phyloP scores from a whole-genome alignment of 2,888 invertebrate genomes.

The Aspidiotus destructor region DNA sequence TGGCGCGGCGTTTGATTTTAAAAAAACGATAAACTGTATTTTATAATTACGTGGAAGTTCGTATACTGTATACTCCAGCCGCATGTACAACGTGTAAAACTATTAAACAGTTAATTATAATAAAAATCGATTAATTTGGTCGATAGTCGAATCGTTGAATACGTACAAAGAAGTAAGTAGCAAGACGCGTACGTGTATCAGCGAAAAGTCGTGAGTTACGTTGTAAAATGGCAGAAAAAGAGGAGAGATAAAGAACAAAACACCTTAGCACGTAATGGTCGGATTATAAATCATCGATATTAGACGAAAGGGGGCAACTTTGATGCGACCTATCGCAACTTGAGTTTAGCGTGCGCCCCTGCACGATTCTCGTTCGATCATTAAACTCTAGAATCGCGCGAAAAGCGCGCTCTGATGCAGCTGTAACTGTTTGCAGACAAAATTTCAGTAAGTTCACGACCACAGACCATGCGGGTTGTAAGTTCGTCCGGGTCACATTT shows the following conservation, averaged over 20 bases:
- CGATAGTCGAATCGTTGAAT: conserved; percentile 2
- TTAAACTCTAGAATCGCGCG: not conserved
- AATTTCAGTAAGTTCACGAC: no score
- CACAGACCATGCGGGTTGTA: no score
- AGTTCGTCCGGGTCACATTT: no score
- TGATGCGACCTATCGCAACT: conserved; percentile 8
- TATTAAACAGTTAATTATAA: conserved; percentile 20
- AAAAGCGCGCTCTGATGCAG: no score
- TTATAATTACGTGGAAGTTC: conserved; percentile 14
- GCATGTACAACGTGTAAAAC: conserved; percentile 12
- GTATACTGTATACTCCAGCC: not conserved
- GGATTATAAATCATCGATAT: conserved; percentile 16
- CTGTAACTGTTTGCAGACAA: no score
- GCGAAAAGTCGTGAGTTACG: conserved; percentile 34
- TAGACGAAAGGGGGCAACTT: conserved; percentile 10
- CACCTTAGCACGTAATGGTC: conserved; percentile 7
- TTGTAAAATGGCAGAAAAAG: conserved; percentile 20
- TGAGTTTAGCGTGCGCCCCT: conserved; percentile 6
- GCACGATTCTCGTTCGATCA: conserved; percentile 7
- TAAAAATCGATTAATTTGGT: conserved; percentile 18
- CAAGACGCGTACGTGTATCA: not conserved
- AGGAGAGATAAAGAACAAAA: conserved; percentile 1
- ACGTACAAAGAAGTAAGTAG: no score
- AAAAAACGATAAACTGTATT: conserved; percentile 6
- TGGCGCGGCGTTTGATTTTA: conserved; percentile 11